Conservation (phyloP, 92 coral and sea anemone genomes). For the Blastomussa wellsi region DNA sequence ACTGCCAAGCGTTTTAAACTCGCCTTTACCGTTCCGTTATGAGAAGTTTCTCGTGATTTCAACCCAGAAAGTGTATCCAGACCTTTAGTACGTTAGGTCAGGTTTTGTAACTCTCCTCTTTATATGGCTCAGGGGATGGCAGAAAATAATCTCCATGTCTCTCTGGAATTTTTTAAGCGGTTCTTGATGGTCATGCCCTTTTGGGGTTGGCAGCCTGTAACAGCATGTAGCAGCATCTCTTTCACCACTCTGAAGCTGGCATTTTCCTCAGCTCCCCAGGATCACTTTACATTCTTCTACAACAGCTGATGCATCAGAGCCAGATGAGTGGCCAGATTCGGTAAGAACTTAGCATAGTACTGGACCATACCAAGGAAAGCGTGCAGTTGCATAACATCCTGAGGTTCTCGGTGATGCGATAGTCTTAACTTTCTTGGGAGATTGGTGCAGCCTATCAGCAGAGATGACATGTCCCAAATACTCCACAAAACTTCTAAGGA, state of each 20-base stretch:
- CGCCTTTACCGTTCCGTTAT: too few species aligned
- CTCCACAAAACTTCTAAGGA: conserved; percentile 34
- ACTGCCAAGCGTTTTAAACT: too few species aligned
- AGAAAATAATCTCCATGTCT: too few species aligned
- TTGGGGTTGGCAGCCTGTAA: too few species aligned
- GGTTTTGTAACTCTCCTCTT: too few species aligned
- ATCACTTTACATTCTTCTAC: conserved; percentile 44
- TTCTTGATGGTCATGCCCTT: too few species aligned
- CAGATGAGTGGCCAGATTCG: conserved; percentile 48
- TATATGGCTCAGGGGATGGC: too few species aligned
- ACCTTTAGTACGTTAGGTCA: too few species aligned
- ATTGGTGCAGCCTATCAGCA: conserved; percentile 28
- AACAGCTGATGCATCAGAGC: conserved; percentile 50
- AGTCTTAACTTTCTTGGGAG: conserved; percentile 34
- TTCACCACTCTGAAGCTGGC: conserved; percentile 35
- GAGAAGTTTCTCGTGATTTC: too few species aligned
- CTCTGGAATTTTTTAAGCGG: too few species aligned
- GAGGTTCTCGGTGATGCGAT: conserved; percentile 22
- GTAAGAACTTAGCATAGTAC: conserved; percentile 47
- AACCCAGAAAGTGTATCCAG: too few species aligned
- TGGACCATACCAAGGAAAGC: conserved; percentile 46
- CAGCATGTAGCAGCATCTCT: conserved; percentile 35
- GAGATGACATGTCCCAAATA: conserved; percentile 32
- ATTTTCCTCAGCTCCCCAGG: conserved; percentile 35
- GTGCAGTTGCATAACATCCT: conserved; percentile 35